These are phyloP conservation scores for Polydrusus tereticollis DNA, from an alignment of 2,888 invertebrate genomes.

Conservation along the genomic window DNA sequence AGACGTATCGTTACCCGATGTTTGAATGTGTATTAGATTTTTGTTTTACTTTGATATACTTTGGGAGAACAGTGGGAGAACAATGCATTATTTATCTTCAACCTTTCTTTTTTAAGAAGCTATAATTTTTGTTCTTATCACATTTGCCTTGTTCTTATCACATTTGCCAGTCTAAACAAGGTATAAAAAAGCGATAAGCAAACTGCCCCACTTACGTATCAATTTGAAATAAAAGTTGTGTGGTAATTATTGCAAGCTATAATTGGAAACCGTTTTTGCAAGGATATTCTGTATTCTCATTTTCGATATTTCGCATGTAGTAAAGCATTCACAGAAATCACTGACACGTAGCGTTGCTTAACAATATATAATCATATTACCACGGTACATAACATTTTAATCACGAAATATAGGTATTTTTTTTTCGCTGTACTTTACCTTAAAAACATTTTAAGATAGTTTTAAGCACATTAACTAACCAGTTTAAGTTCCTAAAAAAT, in stretches of 20 bases:
- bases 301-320: constrained; percentile 2
- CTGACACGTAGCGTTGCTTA: background rate
- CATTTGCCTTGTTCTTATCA: no score
- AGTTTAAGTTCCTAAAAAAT: no score
- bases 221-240: constrained; percentile 27
- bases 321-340: constrained; percentile 14
- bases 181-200: background rate
- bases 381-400: background rate
- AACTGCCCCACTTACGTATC: constrained; percentile 16
- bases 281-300: constrained; percentile 7
- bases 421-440: background rate
- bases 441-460: background rate
- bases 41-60: no score
- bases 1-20: no score
- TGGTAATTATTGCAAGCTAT: no score
- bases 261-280: background rate
- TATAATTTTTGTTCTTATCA: background rate
- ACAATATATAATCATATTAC: background rate
- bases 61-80: no score
- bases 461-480: no score
- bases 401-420: no score
- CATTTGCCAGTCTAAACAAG: no score
- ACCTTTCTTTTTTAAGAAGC: background rate
- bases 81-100: no score
- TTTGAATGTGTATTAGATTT: no score